Conservation (phyloP, 2,888 invertebrate species). For the Trachelus troglodyta region DNA sequence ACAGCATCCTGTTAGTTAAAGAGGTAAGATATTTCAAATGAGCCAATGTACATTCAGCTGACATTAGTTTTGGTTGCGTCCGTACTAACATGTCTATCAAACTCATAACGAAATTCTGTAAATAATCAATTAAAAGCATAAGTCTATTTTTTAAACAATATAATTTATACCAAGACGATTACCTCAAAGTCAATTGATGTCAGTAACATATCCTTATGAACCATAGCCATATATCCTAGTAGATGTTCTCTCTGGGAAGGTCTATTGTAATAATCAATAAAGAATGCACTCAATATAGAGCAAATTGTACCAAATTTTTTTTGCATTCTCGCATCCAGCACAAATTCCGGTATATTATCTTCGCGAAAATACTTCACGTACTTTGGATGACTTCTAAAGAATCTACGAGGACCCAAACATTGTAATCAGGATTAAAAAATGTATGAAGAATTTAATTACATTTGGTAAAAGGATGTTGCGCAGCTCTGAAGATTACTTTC, state of each 20-base stretch:
- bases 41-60: constrained; percentile 22
- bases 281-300: constrained; percentile 22
- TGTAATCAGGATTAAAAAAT: background rate
- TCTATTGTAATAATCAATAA: constrained; percentile 29
- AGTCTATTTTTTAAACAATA: background rate
- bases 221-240: constrained; percentile 32
- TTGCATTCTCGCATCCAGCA: constrained; percentile 24
- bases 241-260: constrained; percentile 25
- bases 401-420: constrained; percentile 10
- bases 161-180: background rate
- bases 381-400: constrained; percentile 29
- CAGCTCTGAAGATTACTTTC: constrained; percentile 26
- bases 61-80: constrained; percentile 25
- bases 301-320: constrained; percentile 26
- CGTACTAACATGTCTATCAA: constrained; percentile 27
- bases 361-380: constrained; percentile 31
- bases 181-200: constrained; percentile 26
- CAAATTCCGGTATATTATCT: constrained; percentile 27
- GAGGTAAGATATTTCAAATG: constrained; percentile 23
- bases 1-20: constrained; percentile 18
- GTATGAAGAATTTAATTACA: constrained; percentile 14
- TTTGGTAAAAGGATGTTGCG: constrained; percentile 22
- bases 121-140: constrained; percentile 7
- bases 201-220: constrained; percentile 34
- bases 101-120: constrained; percentile 29